A percentile compares a stretch with the other conserved stretches of the same genome.
Conservation (phyloP, 2,888 invertebrate species). For the Scaptomyza parva region DNA sequence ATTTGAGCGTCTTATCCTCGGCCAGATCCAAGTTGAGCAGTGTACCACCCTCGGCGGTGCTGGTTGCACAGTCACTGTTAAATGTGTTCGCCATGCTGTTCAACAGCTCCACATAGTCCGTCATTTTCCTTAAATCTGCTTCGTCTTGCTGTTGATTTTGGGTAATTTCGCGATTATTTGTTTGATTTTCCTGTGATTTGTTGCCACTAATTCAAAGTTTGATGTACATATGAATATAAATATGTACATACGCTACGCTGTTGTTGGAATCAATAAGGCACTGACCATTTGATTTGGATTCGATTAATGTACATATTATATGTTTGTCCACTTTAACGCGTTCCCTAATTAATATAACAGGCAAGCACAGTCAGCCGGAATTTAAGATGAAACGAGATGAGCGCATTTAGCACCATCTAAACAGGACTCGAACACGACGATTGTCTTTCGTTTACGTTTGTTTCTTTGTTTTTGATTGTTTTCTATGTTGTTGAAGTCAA, state of each 20-base stretch:
- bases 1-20: conserved; percentile 84
- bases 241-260: conserved; percentile 27
- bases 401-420: not conserved
- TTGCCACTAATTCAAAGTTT: conserved; percentile 26
- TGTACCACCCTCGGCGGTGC: conserved; percentile 77
- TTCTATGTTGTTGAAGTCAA: too few species aligned
- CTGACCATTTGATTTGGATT: conserved; percentile 46
- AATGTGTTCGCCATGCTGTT: conserved; percentile 84
- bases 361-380: not conserved
- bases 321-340: conserved; percentile 17
- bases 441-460: not conserved
- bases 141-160: conserved; percentile 7
- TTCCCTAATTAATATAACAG: conserved; percentile 33
- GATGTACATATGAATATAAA: conserved; percentile 13
- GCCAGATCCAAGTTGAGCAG: conserved; percentile 80
- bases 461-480: not conserved
- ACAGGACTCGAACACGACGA: not conserved
- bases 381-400: not conserved
- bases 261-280: conserved; percentile 45
- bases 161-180: not conserved
- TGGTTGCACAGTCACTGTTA: conserved; percentile 81
- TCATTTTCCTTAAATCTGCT: conserved; percentile 69
- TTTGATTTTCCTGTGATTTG: conserved; percentile 17
- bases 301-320: conserved; percentile 32
- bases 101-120: conserved; percentile 82